Base-by-base conservation (phyloP, 2,113 vertebrate species). In the Odobenus rosmarus region DNA sequence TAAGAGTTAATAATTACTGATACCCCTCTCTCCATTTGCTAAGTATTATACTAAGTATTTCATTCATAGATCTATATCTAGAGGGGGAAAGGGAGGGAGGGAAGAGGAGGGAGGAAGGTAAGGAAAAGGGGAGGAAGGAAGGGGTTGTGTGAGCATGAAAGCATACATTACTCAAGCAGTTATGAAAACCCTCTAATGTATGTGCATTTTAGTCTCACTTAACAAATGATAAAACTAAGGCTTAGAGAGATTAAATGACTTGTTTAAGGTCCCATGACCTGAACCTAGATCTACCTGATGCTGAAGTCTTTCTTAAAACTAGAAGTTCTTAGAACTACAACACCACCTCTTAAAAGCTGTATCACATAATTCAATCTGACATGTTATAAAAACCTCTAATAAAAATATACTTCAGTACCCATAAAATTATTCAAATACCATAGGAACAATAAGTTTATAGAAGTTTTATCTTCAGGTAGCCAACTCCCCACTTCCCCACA, bases 1-100 rank as follows among this genome's bases (percentile, higher is more conserved):
- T 61, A 96, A 57, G 55, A 86, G 16, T 77, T 93, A 88, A 61
- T 95, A 55, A 92, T 94, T 92, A 81, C 39, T 84, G 49, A 94
- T 33, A 33, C 1, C 7, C 28, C 12, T 51, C 46, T 51, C 46
- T n/a, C 24, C 36, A 96, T 76, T 93, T 90, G 71, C 55, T 96
- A 83, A 79, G 46, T 85, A 96, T 53, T 92, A 90, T 42, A 16
- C 18, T 51, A 88, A 42, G 76, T 79, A 97, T 86, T 95, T 77
- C 69, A 84, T 77, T 69, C 4, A 84, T 51, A 77, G 18, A n/a
- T 28, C 49, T 11, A 18, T 7, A 53, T 31, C 72, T 76, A 77
- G 74, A 49, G 46, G 72, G 33, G 26, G 74, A 18, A 31, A 49
- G 31, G 36, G 5, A 72, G 33, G 6, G n/a, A 74, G 72, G 5